Conservation (phyloP, 2,888 invertebrate species). For the Amiota minor region DNA sequence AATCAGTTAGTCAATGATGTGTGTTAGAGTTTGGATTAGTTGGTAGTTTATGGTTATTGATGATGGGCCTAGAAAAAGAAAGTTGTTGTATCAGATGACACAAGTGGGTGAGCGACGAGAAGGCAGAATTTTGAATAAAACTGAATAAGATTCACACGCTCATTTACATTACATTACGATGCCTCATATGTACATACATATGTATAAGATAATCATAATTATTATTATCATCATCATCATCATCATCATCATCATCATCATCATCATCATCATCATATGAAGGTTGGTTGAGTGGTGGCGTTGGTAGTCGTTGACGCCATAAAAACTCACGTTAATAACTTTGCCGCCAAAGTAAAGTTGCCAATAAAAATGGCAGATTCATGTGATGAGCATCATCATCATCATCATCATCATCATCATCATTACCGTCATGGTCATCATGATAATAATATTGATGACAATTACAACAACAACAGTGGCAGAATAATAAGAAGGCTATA, state of each 20-base stretch:
- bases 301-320: slow-evolving; percentile 43
- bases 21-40: neutral
- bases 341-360: slow-evolving; percentile 66
- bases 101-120: too few species aligned
- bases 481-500: too few species aligned
- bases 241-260: too few species aligned
- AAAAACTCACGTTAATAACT: slow-evolving; percentile 68
- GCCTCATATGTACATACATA: neutral
- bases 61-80: slow-evolving; percentile 7
- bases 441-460: slow-evolving; percentile 18
- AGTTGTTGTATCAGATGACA: neutral
- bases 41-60: too few species aligned
- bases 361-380: slow-evolving; percentile 68
- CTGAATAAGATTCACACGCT: neutral
- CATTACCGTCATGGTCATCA: slow-evolving; percentile 36
- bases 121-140: too few species aligned
- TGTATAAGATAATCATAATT: neutral
- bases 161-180: neutral
- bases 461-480: neutral
- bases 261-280: neutral
- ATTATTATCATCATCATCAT: too few species aligned
- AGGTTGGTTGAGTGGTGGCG: neutral
- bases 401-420: neutral
- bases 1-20: neutral
- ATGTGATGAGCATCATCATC: slow-evolving; percentile 53